Evolutionary conservation across 1,140 invertebrate species (phyloP), one percentile per base, ranked within the genome.

Genomic region (Drosophila punjabiensis): DNA sequence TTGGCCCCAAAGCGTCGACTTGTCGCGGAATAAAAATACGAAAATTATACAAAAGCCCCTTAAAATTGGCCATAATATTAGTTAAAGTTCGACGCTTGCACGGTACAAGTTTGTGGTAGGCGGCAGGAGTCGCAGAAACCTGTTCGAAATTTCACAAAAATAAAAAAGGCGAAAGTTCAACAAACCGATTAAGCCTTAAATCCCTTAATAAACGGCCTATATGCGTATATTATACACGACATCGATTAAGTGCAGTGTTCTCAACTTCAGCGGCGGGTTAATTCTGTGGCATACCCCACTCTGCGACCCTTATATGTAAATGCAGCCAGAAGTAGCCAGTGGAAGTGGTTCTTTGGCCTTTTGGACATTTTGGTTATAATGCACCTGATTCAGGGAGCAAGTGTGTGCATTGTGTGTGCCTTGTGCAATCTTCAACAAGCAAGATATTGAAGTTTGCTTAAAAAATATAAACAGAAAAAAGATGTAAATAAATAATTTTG

Each of bases 221-320:
- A 52, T 45, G 37, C 45, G 32, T 47, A 16, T 39, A 71, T 33
- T 68, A 61, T 52, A 43, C 37, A 6, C 43, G 37, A 16, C 69
- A 75, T 75, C 70, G 71, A 75, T 75, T 75, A 62, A 61, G 70
- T 74, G 68, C 45, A 73, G 67, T 73, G 66, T 30, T 73, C 37
- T 8, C 11, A 20, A 58, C 35, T 58, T 9, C 20, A 58, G 24
- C 64, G 10, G 14, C 66, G 32, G 50, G 53, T 10, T 67, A 45
- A 64, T 52, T 28, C 32, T 32, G n/a, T 28, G 16, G 20, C 53
- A 56, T 37, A n/a, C 3, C 33, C 59, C 37, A 18, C 66, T 41
- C 16, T 14, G 28, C 32, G 4, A 28, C 47, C 69, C 69, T 45
- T 74, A n/a, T 61, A 47, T 39, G 55, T 28, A 39, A 39, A 58